A percentile compares a stretch with the other conserved stretches of the same genome.
Conservation (phyloP, 2,888 invertebrate species). For the Trimorus sp. region DNA sequence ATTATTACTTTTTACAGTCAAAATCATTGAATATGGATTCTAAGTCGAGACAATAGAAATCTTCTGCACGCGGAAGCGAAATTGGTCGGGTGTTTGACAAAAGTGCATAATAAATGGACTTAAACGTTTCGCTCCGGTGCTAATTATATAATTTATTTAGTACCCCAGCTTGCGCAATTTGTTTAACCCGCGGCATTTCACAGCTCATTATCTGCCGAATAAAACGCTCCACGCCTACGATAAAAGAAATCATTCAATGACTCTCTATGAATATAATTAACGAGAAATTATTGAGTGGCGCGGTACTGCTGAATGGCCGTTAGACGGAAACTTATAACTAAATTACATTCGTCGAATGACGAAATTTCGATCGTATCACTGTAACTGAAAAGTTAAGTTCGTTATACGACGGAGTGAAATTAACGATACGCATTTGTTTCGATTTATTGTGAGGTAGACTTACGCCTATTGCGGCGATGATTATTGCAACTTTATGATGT, state of each 20-base stretch:
- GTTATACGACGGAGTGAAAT: no score
- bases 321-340: no score
- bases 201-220: conserved; percentile 2
- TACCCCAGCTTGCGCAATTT: conserved; percentile 23
- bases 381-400: no score
- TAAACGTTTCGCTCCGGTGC: conserved; percentile 2
- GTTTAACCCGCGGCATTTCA: conserved; percentile 19
- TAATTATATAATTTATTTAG: conserved; percentile 33
- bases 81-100: background rate
- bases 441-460: no score
- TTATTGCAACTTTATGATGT: no score
- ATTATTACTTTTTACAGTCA: no score
- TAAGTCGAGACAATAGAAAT: background rate
- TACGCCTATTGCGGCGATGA: no score
- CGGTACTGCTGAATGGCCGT: no score
- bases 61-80: background rate
- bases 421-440: no score
- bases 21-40: no score
- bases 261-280: background rate
- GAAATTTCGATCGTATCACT: no score
- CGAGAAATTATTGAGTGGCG: background rate
- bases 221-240: background rate
- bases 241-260: background rate
- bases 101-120: conserved; percentile 6
- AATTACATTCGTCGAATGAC: no score